These are phyloP conservation scores for Sula dactylatra DNA, from an alignment of 2,113 vertebrate species.

Conservation along the genomic window DNA sequence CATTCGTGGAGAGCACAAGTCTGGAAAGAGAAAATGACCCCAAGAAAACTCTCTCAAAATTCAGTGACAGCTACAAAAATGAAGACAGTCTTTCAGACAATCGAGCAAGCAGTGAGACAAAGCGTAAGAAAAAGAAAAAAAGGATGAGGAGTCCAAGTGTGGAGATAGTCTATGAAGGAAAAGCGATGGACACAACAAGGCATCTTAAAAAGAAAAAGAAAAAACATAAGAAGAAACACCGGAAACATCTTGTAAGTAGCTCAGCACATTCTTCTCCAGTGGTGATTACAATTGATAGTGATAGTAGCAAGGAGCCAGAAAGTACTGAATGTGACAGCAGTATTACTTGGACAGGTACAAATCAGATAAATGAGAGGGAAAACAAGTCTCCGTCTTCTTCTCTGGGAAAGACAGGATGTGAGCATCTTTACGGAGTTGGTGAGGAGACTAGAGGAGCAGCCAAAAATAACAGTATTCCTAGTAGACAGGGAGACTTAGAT, in stretches of 20 bases:
- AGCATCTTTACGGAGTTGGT: conserved; percentile 29
- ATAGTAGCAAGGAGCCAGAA: conserved; percentile 78
- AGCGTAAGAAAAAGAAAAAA: conserved; percentile 75
- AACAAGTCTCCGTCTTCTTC: background rate
- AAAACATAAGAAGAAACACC: conserved; percentile 89
- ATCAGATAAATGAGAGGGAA: background rate
- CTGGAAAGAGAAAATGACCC: conserved; percentile 45
- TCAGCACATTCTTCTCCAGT: conserved; percentile 60
- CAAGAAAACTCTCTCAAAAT: conserved; percentile 62
- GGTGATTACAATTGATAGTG: conserved; percentile 88
- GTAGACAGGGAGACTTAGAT: background rate
- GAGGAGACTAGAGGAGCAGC: conserved; percentile 19
- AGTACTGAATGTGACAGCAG: background rate
- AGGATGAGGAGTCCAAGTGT: conserved; percentile 80
- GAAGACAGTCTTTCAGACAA: conserved; percentile 67
- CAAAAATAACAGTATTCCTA: background rate
- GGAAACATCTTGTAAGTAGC: conserved; percentile 66
- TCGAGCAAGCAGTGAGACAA: conserved; percentile 71
- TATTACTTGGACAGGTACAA: conserved; percentile 21
- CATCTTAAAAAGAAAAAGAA: conserved; percentile 89
- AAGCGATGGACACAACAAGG: conserved; percentile 63
- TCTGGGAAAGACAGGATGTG: background rate
- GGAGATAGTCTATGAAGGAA: conserved; percentile 83
- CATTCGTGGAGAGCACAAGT: background rate
- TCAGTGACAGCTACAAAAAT: conserved; percentile 57